Evolutionary conservation across 2,797 vertebrate species (phyloP).

Genomic region (Argya squamiceps): DNA sequence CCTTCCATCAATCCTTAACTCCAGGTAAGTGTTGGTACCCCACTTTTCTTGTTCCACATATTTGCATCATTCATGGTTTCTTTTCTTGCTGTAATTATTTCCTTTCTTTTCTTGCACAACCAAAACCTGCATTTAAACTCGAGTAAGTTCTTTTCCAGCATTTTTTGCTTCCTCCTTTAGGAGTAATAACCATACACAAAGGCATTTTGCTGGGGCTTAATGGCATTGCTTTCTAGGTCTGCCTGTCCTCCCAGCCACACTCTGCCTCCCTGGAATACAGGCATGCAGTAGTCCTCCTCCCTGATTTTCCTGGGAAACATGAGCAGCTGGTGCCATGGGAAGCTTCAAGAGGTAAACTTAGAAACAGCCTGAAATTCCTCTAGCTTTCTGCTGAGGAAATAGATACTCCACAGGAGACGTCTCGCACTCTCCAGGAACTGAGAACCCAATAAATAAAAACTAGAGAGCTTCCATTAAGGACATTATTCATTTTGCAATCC

Average conservation of each 20-base stretch:
- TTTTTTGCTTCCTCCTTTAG: neutral
- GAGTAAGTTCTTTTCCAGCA: neutral
- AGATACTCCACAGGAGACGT: constrained; percentile 15
- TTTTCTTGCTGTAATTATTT: neutral
- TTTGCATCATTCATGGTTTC: neutral
- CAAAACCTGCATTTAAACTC: neutral
- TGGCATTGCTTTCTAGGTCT: neutral
- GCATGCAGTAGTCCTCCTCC: neutral
- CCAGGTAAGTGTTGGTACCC: neutral
- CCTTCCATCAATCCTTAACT: neutral
- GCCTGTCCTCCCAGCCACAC: neutral
- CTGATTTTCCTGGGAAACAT: neutral
- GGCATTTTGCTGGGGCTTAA: neutral
- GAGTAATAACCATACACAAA: neutral
- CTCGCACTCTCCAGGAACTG: neutral
- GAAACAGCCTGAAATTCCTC: constrained; percentile 11
- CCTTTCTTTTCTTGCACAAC: neutral
- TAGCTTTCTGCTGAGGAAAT: neutral
- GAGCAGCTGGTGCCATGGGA: constrained; percentile 3
- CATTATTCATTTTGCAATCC: neutral
- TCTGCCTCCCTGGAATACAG: neutral
- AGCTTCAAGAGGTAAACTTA: constrained; percentile 22
- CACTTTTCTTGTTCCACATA: neutral
- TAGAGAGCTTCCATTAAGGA: neutral
- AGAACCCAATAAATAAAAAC: constrained; percentile 7